phyloP scores from a whole-genome alignment of 1,140 invertebrate genomes.

The Tetramorium alpestre region DNA sequence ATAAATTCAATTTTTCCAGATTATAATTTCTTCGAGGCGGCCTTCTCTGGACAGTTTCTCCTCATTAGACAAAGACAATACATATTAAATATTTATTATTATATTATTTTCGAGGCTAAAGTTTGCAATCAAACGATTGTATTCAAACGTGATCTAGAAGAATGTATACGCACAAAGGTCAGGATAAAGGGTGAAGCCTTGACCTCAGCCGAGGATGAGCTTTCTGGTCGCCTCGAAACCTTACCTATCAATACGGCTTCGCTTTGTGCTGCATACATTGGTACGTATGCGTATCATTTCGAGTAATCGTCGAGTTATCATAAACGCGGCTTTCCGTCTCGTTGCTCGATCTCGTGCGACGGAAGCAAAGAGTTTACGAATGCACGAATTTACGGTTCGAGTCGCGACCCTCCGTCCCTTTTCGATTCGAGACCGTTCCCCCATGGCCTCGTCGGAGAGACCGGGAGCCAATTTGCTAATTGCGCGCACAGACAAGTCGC shows the following conservation, averaged over 20 bases:
- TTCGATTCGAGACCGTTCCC: neutral
- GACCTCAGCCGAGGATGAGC: conserved; percentile 70
- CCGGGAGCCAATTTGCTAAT: neutral
- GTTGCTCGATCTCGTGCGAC: neutral
- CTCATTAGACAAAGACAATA: neutral
- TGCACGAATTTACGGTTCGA: neutral
- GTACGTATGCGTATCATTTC: neutral
- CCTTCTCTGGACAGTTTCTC: neutral
- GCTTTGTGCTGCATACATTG: neutral
- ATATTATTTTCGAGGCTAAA: neutral
- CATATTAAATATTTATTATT: neutral
- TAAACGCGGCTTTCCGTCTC: neutral
- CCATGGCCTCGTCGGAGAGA: neutral
- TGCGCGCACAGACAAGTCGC: too few species aligned
- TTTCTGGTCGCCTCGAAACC: conserved; percentile 78
- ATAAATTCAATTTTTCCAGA: neutral
- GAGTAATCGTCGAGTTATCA: neutral
- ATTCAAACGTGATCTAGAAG: neutral
- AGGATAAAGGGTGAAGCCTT: conserved; percentile 69
- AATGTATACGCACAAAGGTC: conserved; percentile 66
- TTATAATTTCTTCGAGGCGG: neutral
- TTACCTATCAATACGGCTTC: conserved; percentile 76
- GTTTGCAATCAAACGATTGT: neutral
- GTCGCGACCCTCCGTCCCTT: neutral
- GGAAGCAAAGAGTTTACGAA: too few species aligned